These are phyloP conservation scores for Ctenosaura bakeri DNA, from an alignment of 2,797 vertebrate genomes.

Conservation along the genomic window DNA sequence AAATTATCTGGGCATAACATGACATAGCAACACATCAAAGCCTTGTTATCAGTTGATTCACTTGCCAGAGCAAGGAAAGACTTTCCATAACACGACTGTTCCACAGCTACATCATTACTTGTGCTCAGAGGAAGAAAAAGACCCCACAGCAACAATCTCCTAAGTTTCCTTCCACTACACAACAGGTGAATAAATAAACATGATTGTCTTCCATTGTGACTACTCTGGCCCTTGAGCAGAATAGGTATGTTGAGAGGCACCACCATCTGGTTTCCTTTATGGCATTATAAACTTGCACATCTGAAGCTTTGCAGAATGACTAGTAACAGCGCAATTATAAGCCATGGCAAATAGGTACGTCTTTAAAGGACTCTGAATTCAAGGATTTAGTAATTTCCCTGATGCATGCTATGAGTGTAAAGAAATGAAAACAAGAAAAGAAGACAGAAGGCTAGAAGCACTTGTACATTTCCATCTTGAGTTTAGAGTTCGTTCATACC, in stretches of 20 bases:
- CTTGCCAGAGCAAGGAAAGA: not conserved
- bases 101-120: not conserved
- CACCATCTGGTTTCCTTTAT: not conserved
- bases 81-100: not conserved
- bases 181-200: not conserved
- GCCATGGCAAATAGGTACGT: not conserved
- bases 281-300: not conserved
- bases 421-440: not conserved
- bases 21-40: not conserved
- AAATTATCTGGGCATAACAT: not conserved
- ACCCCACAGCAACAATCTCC: not conserved
- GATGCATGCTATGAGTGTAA: not conserved
- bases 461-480: slow-evolving; percentile 1
- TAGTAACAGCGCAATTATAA: not conserved
- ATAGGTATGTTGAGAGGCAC: not conserved
- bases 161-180: not conserved
- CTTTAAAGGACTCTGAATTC: not conserved
- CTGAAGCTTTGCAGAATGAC: not conserved
- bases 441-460: not conserved
- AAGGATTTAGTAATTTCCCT: not conserved
- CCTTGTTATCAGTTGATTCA: not conserved
- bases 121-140: not conserved
- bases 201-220: not conserved
- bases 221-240: not conserved
- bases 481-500: slow-evolving; percentile 18